phyloP scores from a whole-genome alignment of 2,797 vertebrate genomes.

The Pseudomugil tenellus region DNA sequence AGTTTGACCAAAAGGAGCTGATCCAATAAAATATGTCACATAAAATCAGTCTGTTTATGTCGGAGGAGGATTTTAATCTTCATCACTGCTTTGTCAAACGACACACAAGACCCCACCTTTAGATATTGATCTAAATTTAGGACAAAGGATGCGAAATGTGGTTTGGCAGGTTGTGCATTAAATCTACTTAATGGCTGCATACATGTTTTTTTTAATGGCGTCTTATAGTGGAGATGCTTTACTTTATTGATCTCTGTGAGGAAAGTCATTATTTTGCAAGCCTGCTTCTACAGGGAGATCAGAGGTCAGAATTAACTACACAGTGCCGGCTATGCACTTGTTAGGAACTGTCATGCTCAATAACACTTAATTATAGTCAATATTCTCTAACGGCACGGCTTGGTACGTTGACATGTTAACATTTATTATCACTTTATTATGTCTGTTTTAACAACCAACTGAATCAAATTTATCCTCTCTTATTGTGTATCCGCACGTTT shows the following conservation, averaged over 20 bases:
- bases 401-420: slow-evolving; percentile 1
- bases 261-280: slow-evolving; percentile 29
- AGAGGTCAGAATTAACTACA: slow-evolving; percentile 45
- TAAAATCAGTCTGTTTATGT: slow-evolving; percentile 28
- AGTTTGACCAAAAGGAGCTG: slow-evolving; percentile 21
- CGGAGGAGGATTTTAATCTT: slow-evolving; percentile 37
- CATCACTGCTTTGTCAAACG: slow-evolving; percentile 8
- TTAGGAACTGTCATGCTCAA: slow-evolving; percentile 33
- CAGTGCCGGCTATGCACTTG: slow-evolving; percentile 14
- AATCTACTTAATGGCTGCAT: slow-evolving; percentile 33
- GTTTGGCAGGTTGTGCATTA: slow-evolving; percentile 35
- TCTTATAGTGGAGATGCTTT: slow-evolving; percentile 7
- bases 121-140: slow-evolving; percentile 36
- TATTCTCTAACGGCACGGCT: not conserved
- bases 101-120: slow-evolving; percentile 16
- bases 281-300: slow-evolving; percentile 30
- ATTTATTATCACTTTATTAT: not conserved
- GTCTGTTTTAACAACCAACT: not conserved
- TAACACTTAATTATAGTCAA: slow-evolving; percentile 37
- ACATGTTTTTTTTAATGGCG: slow-evolving; percentile 2
- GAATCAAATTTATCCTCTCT: not conserved
- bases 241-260: slow-evolving; percentile 41
- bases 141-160: not conserved
- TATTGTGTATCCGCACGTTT: slow-evolving; percentile 3
- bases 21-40: slow-evolving; percentile 18